These are phyloP conservation scores for Thunnus thynnus DNA, from an alignment of 2,113 vertebrate genomes.

Conservation along the genomic window DNA sequence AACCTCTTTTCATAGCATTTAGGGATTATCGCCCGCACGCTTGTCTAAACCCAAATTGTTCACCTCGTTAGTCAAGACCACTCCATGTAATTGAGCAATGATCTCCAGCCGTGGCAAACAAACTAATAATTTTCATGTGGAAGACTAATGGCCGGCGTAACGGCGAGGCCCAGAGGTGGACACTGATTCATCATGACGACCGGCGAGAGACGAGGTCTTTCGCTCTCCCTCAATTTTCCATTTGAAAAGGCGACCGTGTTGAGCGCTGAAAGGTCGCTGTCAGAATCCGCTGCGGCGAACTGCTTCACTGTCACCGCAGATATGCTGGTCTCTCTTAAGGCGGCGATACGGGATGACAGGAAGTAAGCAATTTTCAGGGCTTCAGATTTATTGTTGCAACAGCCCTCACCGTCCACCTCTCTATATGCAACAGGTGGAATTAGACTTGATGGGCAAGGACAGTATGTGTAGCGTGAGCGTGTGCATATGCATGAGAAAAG, in stretches of 20 bases:
- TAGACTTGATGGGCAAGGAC: neutral
- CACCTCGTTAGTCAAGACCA: neutral
- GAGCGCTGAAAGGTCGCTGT: slow-evolving; percentile 64
- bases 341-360: slow-evolving; percentile 53
- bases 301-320: slow-evolving; percentile 53
- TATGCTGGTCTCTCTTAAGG: slow-evolving; percentile 22
- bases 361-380: slow-evolving; percentile 36
- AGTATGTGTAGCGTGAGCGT: neutral
- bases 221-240: slow-evolving; percentile 1
- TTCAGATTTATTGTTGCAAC: slow-evolving; percentile 8
- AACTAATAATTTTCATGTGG: slow-evolving; percentile 31
- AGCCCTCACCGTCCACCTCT: neutral
- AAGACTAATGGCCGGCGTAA: neutral
- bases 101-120: neutral
- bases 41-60: neutral
- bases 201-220: slow-evolving; percentile 6
- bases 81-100: neutral
- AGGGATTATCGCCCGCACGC: neutral
- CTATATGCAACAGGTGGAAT: slow-evolving; percentile 43
- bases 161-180: slow-evolving; percentile 39
- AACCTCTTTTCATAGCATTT: neutral
- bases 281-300: slow-evolving; percentile 26
- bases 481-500: slow-evolving; percentile 34
- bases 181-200: slow-evolving; percentile 44
- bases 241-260: slow-evolving; percentile 40